A percentile compares a stretch with the other conserved stretches of the same genome.
Evolutionary conservation across 2,888 invertebrate genomes (phyloP).

Genomic region (Athalia rosae): DNA sequence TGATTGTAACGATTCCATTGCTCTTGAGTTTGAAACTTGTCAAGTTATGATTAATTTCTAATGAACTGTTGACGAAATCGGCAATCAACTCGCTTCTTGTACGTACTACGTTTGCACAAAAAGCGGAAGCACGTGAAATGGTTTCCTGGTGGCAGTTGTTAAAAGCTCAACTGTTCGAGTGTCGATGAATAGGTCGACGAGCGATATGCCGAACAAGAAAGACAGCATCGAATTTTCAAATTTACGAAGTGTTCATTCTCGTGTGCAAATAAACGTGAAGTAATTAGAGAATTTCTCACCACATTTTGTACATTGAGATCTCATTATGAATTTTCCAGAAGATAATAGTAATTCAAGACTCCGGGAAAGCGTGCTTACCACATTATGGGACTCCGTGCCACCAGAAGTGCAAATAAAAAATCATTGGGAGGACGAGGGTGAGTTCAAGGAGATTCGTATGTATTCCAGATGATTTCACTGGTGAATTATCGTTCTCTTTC

Average conservation of each 20-base stretch:
- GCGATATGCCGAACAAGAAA: neutral
- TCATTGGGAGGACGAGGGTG: slow-evolving; percentile 12
- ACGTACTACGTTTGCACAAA: neutral
- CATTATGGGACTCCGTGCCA: slow-evolving; percentile 33
- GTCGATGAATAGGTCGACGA: neutral
- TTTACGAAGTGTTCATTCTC: neutral
- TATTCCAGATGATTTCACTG: neutral
- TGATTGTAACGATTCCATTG: slow-evolving; percentile 78
- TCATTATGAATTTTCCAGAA: neutral
- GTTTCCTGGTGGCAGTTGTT: neutral
- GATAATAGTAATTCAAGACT: neutral
- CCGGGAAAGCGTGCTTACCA: slow-evolving; percentile 21
- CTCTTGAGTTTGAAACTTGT: slow-evolving; percentile 49
- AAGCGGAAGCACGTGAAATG: slow-evolving; percentile 48
- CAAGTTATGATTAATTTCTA: too few relatives aligned
- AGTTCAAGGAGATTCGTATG: neutral
- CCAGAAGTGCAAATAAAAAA: slow-evolving; percentile 8
- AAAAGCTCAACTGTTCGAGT: neutral
- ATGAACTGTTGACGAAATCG: neutral
- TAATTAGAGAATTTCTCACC: neutral
- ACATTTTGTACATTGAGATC: neutral
- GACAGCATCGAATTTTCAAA: neutral
- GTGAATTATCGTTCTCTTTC: too few relatives aligned
- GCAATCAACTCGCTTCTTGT: neutral
- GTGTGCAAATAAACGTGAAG: too few relatives aligned